Evolutionary conservation across 2,113 vertebrate species (phyloP).

Genomic region (Strix uralensis): DNA sequence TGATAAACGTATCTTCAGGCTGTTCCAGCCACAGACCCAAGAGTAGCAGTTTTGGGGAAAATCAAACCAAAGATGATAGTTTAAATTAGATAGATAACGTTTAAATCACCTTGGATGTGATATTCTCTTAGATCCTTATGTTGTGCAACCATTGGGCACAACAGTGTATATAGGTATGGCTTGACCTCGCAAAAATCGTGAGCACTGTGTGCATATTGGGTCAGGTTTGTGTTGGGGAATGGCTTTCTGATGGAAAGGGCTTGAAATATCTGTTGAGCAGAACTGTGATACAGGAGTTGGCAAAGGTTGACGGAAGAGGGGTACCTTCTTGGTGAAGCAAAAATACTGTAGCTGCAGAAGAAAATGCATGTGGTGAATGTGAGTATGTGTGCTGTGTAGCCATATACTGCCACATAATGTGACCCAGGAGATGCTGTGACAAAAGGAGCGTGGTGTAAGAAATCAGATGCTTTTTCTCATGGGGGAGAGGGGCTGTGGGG

Average conservation of each 20-base stretch:
- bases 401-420: rapidly evolving
- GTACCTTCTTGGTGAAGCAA: background rate
- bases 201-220: rapidly evolving
- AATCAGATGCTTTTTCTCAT: background rate
- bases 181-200: rapidly evolving
- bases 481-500: background rate
- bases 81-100: background rate
- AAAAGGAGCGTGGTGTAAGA: background rate
- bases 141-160: background rate
- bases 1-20: background rate
- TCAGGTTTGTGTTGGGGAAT: background rate
- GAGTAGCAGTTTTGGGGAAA: background rate
- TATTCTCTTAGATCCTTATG: rapidly evolving
- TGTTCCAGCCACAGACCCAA: background rate
- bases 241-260: background rate
- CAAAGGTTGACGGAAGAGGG: background rate
- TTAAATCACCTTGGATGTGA: background rate
- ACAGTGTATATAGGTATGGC: rapidly evolving
- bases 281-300: background rate
- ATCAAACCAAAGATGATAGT: background rate
- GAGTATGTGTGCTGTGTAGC: background rate
- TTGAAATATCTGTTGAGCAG: rapidly evolving
- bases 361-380: rapidly evolving
- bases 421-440: background rate
- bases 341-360: background rate